A percentile compares a stretch with the other conserved stretches of the same genome.
These are phyloP conservation scores for Poecilia latipinna DNA, from an alignment of 2,113 vertebrate genomes.

Conservation along the genomic window DNA sequence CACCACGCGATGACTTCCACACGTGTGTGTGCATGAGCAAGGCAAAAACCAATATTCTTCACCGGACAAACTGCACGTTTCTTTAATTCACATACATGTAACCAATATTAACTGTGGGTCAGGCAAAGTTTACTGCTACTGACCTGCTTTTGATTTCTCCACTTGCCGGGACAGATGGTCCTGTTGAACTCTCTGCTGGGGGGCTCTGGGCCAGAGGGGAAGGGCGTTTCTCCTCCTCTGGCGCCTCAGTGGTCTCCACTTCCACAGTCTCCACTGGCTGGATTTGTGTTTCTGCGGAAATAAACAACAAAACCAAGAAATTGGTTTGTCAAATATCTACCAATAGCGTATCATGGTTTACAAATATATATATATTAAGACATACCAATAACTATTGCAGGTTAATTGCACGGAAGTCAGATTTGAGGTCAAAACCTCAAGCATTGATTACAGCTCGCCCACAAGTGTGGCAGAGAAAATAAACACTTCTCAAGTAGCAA, in stretches of 20 bases:
- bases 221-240: constrained; percentile 76
- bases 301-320: background rate
- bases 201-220: constrained; percentile 78
- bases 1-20: constrained; percentile 49
- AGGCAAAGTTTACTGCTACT: constrained; percentile 37
- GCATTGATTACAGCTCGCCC: constrained; percentile 50
- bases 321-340: constrained; percentile 6
- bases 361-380: background rate
- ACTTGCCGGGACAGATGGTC: constrained; percentile 83
- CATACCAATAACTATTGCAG: background rate
- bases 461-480: constrained; percentile 13
- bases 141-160: constrained; percentile 91
- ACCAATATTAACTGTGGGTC: background rate
- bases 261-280: constrained; percentile 80
- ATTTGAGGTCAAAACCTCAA: background rate
- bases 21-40: constrained; percentile 22
- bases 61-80: background rate
- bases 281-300: constrained; percentile 57
- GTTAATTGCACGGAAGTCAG: background rate
- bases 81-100: background rate
- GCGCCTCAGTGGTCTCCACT: constrained; percentile 81
- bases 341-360: constrained; percentile 27
- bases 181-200: constrained; percentile 81
- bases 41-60: constrained; percentile 10
- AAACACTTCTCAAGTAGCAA: constrained; percentile 21